Conservation (phyloP, 2,113 vertebrate species). For the Tonatia bakeri region DNA sequence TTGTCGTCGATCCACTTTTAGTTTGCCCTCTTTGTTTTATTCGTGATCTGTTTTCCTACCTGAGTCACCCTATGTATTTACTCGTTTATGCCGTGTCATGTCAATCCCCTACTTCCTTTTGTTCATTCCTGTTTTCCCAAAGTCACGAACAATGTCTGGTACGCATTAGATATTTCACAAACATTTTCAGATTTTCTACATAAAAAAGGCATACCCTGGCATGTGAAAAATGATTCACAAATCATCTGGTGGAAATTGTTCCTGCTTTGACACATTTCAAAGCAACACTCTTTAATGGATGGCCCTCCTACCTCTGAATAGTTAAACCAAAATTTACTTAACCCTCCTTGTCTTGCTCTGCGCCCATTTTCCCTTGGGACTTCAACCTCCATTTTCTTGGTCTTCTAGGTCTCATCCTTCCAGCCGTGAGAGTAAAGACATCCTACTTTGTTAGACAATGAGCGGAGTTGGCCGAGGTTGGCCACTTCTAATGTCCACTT, state of each 20-base stretch:
- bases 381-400: background rate
- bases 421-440: background rate
- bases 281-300: background rate
- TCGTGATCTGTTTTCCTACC: background rate
- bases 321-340: background rate
- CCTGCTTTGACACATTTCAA: background rate
- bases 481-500: background rate
- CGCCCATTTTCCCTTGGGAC: background rate
- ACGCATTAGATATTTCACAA: background rate
- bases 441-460: background rate
- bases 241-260: background rate
- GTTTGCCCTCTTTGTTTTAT: background rate
- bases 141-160: background rate
- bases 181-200: background rate
- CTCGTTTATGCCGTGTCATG: background rate
- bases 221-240: background rate
- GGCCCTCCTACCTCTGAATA: background rate
- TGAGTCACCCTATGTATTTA: background rate
- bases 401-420: background rate
- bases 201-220: background rate
- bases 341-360: background rate
- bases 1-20: background rate
- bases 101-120: background rate
- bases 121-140: background rate
- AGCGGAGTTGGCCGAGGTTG: background rate